phyloP scores from a whole-genome alignment of 2,888 invertebrate species.

The Eupeodes latifasciatus region DNA sequence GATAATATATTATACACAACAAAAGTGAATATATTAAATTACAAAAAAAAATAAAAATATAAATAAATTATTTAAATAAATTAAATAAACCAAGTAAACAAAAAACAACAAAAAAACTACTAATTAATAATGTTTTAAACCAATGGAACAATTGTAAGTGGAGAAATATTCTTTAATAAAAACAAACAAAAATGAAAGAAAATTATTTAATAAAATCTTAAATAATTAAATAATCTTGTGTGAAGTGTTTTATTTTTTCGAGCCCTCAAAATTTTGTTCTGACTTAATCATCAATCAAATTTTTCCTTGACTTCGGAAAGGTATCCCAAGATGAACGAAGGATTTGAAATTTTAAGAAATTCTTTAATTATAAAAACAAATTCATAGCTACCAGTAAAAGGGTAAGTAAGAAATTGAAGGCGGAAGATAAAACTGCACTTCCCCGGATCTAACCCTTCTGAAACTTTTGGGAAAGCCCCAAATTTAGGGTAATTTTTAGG shows the following conservation, averaged over 20 bases:
- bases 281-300: no score
- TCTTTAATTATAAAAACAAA: no score
- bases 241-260: constrained; percentile 22
- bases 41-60: constrained; percentile 45
- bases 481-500: no score
- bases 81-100: constrained; percentile 35
- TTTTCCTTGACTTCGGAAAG: no score
- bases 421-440: no score
- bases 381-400: no score
- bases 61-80: constrained; percentile 3
- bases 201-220: constrained; percentile 73
- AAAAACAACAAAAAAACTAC: constrained; percentile 38
- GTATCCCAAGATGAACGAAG: no score
- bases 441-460: no score
- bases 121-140: constrained; percentile 52
- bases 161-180: constrained; percentile 67
- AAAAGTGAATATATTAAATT: constrained; percentile 58
- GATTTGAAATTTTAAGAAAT: no score
- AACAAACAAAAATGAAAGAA: constrained; percentile 53
- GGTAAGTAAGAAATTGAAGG: no score
- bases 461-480: no score
- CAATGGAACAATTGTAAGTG: constrained; percentile 73
- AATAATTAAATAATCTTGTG: constrained; percentile 47
- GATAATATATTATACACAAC: constrained; percentile 75
- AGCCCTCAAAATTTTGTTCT: no score